Conservation (phyloP, 1,140 invertebrate species). For the Diachasma alloeum region DNA sequence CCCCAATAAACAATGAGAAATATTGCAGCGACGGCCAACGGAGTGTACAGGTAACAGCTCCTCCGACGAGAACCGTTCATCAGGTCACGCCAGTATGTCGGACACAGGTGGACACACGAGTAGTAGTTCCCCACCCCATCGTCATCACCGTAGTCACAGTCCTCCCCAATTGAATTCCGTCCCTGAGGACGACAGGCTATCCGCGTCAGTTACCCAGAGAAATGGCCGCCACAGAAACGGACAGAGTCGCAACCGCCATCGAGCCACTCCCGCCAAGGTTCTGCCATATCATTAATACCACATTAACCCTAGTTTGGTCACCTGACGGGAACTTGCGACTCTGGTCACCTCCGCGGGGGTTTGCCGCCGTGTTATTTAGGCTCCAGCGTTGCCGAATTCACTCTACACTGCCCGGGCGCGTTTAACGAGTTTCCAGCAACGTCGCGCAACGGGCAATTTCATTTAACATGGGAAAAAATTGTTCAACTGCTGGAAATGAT, state of each 20-base stretch:
- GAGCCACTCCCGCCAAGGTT: constrained; percentile 74
- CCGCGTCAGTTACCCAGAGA: constrained; percentile 72
- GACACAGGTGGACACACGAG: constrained; percentile 78
- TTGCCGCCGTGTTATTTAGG: too few species aligned
- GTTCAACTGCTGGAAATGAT: too few species aligned
- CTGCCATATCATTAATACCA: not conserved
- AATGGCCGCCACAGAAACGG: constrained; percentile 67
- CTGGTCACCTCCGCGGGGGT: too few species aligned
- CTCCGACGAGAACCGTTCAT: constrained; percentile 87
- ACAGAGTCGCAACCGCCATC: constrained; percentile 70
- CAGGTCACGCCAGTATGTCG: constrained; percentile 91
- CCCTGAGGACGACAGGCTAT: constrained; percentile 75
- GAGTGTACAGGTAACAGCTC: constrained; percentile 83
- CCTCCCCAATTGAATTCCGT: constrained; percentile 70
- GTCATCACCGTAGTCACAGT: constrained; percentile 67
- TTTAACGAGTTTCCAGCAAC: too few species aligned
- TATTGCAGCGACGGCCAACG: constrained; percentile 71
- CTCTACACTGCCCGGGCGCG: too few species aligned
- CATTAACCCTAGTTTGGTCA: too few species aligned
- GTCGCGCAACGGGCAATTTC: too few species aligned
- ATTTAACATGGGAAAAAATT: too few species aligned
- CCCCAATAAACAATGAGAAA: not conserved
- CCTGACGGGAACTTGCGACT: too few species aligned
- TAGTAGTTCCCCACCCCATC: constrained; percentile 70
- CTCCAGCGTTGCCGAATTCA: too few species aligned